Evolutionary conservation across 1,140 invertebrate species (phyloP), one percentile per base, ranked within the genome.

Genomic region (Tribolium madens): DNA sequence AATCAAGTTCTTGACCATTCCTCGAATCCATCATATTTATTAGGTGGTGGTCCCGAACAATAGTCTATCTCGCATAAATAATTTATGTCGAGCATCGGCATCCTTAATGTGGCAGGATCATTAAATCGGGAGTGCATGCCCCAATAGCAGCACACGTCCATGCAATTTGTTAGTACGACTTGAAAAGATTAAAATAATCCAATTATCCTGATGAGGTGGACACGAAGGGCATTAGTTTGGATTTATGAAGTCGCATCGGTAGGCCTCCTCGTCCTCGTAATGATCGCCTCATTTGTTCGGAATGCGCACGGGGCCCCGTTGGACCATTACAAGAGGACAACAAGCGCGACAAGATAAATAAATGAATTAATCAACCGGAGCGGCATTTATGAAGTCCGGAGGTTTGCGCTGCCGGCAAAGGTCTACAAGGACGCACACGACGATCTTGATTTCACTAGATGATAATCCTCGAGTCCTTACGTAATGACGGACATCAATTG

Each of bases 271-370:
- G 57, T 12, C 64, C 36, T 36, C 68, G 68, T 71, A 71, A 71
- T 71, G 68, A 71, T 71, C 68, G 68, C 64, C 75, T 76, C 75
- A 76, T 76, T 76, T 76, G 75, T 76, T 71, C 75, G 75, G 75
- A 76, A 76, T 69, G 60, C 64, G 68, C 47, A 71, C 47, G 47
- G 42, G 53, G 36, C 36, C 26, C 46, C 64, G 68, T 17, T 21
- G 64, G 21, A 64, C 75, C 75, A 76, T 76, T 76, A 76, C 75
- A 76, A 71, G 21, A 68, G 46, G 64, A 76, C 60, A 70, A 76
- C 75, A 76, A 76, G 75, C 75, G 60, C 75, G 75, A 76, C 75
- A 76, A 76, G 75, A 76, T 76, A 76, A 70, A 76, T 76, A 76
- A 76, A 76, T 76, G 75, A 76, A 76, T 76, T 76, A 76, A 76